Evolutionary conservation across 2,888 invertebrate species (phyloP), one percentile per base, ranked within the genome.

Genomic region (Chrysolina americana): DNA sequence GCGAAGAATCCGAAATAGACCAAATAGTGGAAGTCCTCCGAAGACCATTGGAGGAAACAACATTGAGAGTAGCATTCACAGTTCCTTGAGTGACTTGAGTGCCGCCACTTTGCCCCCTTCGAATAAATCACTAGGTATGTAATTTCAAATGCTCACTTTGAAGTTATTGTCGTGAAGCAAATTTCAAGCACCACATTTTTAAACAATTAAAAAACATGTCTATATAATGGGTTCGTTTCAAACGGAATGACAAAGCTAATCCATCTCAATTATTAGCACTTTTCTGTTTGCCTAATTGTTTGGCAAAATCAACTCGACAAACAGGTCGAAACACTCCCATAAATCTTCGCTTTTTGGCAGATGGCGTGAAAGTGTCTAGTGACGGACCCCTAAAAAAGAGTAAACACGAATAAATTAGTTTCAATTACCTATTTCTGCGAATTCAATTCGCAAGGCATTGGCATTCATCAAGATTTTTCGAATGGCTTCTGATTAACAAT

Each of bases 31-130:
- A 88, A 89, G 88, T 91, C 91, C 86, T 88, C 91, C 84, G 90
- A 84, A 84, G 74, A 81, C 76, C 21, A 80, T 78, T 64, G 82
- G 79, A 41, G 71, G 68, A 13, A 80, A 69, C 68, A 85, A 81
- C 70, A 76, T 83, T 11, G 85, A 83, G 68, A 91, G 90, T 87
- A 93, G 93, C 84, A 90, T 93, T 80, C 92, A 93, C 86, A 93
- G 93, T 86, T 93, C 93, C 0, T 91, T 93, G 86, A 94, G 93
- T 83, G 94, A 94, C 87, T 89, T 94, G 83, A 92, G 92, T 86
- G 90, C 90, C 68, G 91, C 81, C 4, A 77, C 79, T 17, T 47
- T 75, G 65, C 78, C 79, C 0, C 80, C 80, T 48, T 73, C 73
- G 41, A 81, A 79, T 71, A 81, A 81, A 78, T 71, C 74, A 76